These are phyloP conservation scores for Rhagonycha lutea DNA, from an alignment of 2,888 invertebrate species.

Conservation along the genomic window DNA sequence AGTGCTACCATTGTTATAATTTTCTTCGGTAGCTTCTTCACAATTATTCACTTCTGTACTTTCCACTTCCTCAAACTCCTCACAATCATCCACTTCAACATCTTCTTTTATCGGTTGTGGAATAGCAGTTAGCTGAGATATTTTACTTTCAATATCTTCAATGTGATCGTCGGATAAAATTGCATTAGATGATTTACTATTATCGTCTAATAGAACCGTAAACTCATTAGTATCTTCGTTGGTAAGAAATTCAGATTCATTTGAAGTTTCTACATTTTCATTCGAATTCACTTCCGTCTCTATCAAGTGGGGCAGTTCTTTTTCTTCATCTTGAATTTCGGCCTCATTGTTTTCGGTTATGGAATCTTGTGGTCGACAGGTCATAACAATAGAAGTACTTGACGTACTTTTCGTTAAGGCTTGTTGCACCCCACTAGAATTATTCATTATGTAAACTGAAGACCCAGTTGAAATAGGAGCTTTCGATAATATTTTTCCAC, in stretches of 20 bases:
- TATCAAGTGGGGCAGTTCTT: background rate
- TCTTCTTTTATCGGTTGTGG: constrained; percentile 20
- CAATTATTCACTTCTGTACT: constrained; percentile 11
- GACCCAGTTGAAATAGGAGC: constrained; percentile 39
- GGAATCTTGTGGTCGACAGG: constrained; percentile 31
- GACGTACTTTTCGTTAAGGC: constrained; percentile 36
- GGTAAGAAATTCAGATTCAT: background rate
- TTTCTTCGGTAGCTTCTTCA: background rate
- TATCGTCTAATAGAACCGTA: constrained; percentile 35
- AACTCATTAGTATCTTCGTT: constrained; percentile 25
- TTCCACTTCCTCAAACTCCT: constrained; percentile 6
- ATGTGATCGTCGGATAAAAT: constrained; percentile 28
- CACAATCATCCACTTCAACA: background rate
- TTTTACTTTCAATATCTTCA: constrained; percentile 37
- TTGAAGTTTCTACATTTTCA: constrained; percentile 4
- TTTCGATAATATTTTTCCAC: constrained; percentile 50
- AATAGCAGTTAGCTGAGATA: constrained; percentile 34
- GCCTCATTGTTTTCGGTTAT: background rate
- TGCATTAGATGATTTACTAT: constrained; percentile 36
- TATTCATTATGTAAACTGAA: constrained; percentile 46
- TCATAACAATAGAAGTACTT: constrained; percentile 35
- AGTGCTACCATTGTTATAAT: constrained; percentile 6
- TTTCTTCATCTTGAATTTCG: background rate
- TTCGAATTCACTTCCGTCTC: background rate
- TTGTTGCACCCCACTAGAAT: constrained; percentile 31